Evolutionary conservation across 2,113 vertebrate species (phyloP), one percentile per base, ranked within the genome.

Genomic region (Otolemur garnettii): DNA sequence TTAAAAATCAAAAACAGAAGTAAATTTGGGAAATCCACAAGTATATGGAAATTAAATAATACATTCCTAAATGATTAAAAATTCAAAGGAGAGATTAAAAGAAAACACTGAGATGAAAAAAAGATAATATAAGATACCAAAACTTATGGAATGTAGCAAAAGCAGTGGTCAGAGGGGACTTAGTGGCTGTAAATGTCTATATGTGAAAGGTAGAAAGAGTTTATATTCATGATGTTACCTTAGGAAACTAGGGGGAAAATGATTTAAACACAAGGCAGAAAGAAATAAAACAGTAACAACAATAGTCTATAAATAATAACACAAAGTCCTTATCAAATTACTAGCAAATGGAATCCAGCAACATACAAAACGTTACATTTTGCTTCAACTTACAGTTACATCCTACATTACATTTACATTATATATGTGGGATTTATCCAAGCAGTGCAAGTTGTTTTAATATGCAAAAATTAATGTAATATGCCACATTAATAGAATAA

Each of bases 1-100:
- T 55, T 82, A 71, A 75, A 89, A 69, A 81, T 82, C 14, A 64
- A 92, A 94, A 71, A 38, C 5, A 79, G 53, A 91, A 90, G 15
- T 64, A 60, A 57, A 81, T 62, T 60, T 24, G 33, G 9, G 50
- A 86, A 90, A 81, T 93, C n/a, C 12, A 69, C 26, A 90, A 89
- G 9, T 68, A 30, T 19, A 5, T 86, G 14, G 24, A 90, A 93
- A 62, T 78, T 66, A 87, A 68, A 74, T 5, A 69, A 30, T 5
- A 87, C 7, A 62, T 57, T 83, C 11, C 19, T 66, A 68, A 81
- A 28, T 57, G 53, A 45, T n/a, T 38, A 72, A 64, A 14, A 15
- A 4, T 11, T 72, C 26, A 74, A 92, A 64, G 35, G 26, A 89
- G 4, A 68, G 85, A 59, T 92, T 7, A 26, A 77, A 87, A 38